phyloP scores from a whole-genome alignment of 2,113 vertebrate genomes.

The Pangasianodon gigas region DNA sequence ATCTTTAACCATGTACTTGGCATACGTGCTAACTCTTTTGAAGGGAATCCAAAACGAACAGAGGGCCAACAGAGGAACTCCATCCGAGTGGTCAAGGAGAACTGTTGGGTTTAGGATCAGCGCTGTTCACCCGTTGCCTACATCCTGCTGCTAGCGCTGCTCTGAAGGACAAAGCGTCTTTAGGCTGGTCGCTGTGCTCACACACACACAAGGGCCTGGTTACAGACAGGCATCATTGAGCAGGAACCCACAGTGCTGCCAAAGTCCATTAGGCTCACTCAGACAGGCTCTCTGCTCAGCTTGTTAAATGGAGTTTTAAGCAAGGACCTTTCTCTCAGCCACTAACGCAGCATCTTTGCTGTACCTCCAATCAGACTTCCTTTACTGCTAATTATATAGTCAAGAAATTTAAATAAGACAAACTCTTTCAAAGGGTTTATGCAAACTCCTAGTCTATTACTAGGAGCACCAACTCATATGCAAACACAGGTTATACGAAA shows the following conservation, averaged over 20 bases:
- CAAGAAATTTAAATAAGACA: neutral
- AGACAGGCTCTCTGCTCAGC: neutral
- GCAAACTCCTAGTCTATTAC: neutral
- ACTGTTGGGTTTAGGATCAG: constrained; percentile 45
- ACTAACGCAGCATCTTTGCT: too few species aligned
- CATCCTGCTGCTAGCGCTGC: constrained; percentile 40
- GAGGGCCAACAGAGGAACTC: constrained; percentile 17
- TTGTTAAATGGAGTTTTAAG: neutral
- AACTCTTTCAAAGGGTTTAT: neutral
- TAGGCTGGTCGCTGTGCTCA: constrained; percentile 14
- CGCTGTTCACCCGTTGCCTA: constrained; percentile 32
- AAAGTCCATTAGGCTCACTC: constrained; percentile 39
- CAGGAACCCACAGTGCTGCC: constrained; percentile 42
- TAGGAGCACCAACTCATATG: neutral
- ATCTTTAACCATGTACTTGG: constrained; percentile 8
- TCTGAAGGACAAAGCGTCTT: constrained; percentile 47
- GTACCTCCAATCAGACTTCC: neutral
- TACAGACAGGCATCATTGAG: constrained; percentile 47
- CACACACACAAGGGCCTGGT: constrained; percentile 44
- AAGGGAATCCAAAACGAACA: constrained; percentile 15
- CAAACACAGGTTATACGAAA: neutral
- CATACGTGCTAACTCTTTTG: neutral
- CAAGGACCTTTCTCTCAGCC: neutral
- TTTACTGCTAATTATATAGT: neutral
- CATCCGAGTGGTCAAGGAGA: constrained; percentile 43